These are phyloP conservation scores for Camptogramma bilineatum DNA, from an alignment of 2,888 invertebrate species.

Conservation along the genomic window DNA sequence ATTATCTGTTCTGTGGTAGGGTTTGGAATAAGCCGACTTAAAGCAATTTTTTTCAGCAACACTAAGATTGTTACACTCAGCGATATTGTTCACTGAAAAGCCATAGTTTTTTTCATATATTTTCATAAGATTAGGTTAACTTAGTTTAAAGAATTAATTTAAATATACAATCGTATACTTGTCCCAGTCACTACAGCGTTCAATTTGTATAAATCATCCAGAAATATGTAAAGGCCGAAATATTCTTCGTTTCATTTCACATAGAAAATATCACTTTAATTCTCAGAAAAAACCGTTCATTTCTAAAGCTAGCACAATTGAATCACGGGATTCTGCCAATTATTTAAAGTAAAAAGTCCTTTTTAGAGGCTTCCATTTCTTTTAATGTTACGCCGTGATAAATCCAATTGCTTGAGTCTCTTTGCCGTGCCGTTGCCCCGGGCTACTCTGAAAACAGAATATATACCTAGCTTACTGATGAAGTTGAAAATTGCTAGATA, in stretches of 20 bases:
- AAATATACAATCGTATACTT: no score
- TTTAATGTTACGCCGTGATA: constrained; percentile 44
- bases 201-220: background rate
- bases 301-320: constrained; percentile 37
- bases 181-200: no score
- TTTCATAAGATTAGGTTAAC: no score
- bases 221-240: background rate
- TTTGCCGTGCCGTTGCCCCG: constrained; percentile 24
- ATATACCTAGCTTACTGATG: background rate
- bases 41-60: no score
- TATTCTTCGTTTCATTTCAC: constrained; percentile 8
- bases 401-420: constrained; percentile 42
- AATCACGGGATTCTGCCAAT: constrained; percentile 45
- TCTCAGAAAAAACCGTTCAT: constrained; percentile 17
- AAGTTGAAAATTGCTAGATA: background rate
- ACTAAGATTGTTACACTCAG: no score
- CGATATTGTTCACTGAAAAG: no score
- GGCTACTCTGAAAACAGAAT: constrained; percentile 9
- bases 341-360: constrained; percentile 47
- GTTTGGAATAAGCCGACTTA: no score
- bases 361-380: constrained; percentile 43
- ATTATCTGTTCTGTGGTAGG: no score
- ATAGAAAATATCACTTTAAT: constrained; percentile 5
- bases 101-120: no score
- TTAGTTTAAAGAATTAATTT: no score